phyloP scores from a whole-genome alignment of 2,797 vertebrate species.

The Alauda arvensis region DNA sequence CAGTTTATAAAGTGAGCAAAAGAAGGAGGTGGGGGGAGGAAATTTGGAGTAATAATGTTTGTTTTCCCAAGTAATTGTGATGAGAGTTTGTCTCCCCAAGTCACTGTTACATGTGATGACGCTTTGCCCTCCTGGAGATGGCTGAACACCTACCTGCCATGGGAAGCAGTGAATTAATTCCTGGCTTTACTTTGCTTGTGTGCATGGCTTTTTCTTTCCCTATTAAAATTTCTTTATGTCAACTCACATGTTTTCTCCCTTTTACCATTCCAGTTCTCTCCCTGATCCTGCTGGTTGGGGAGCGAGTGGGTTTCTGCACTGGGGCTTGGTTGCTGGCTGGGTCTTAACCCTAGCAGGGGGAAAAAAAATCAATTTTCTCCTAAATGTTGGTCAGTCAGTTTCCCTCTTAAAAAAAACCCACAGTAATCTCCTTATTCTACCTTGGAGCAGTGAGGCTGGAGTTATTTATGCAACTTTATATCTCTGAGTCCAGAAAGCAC shows the following conservation, averaged over 20 bases:
- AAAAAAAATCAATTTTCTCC: neutral
- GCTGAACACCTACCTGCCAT: neutral
- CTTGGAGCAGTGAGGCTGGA: neutral
- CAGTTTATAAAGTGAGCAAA: neutral
- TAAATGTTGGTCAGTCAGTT: neutral
- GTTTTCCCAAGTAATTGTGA: neutral
- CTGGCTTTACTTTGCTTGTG: neutral
- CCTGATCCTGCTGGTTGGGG: neutral
- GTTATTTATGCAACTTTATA: conserved; percentile 20
- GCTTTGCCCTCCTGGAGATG: neutral
- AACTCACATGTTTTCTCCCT: neutral
- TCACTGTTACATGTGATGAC: accelerated
- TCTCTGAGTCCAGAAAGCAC: conserved; percentile 10
- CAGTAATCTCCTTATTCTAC: conserved; percentile 1
- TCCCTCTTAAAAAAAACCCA: neutral
- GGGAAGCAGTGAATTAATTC: neutral
- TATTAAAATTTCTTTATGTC: neutral
- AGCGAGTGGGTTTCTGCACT: accelerated
- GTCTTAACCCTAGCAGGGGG: neutral
- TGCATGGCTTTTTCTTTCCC: neutral
- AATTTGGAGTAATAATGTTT: neutral
- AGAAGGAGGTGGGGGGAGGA: neutral
- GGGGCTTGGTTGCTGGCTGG: neutral
- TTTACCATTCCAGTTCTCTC: neutral
- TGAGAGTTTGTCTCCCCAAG: neutral